Percentiles rank a stretch among this genome's conserved stretches.
Conservation (phyloP, 2,888 invertebrate genomes). For the Metalampra italica region DNA sequence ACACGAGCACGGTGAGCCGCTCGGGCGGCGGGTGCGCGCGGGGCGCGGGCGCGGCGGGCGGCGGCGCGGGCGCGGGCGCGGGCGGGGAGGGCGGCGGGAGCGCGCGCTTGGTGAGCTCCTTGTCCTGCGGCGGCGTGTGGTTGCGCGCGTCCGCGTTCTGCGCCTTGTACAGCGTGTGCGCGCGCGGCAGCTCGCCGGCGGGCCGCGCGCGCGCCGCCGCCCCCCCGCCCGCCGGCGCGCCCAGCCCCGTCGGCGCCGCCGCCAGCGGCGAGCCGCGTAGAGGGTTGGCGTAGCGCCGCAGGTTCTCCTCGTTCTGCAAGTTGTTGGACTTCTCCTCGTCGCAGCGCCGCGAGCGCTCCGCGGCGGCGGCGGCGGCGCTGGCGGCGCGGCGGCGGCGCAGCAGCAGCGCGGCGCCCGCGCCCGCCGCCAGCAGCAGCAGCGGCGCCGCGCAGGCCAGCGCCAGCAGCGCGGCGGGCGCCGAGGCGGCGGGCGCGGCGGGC, state of each 20-base stretch:
- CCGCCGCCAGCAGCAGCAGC: constrained; percentile 24
- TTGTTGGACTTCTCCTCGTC: constrained; percentile 95
- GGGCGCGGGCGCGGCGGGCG: constrained; percentile 11
- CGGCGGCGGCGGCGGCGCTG: constrained; percentile 61
- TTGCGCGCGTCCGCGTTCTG: constrained; percentile 91
- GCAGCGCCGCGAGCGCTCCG: constrained; percentile 80
- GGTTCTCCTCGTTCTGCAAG: constrained; percentile 93
- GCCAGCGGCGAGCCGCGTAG: constrained; percentile 79
- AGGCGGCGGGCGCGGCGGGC: constrained; percentile 43
- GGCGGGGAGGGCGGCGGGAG: constrained; percentile 46
- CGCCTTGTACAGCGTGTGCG: constrained; percentile 88
- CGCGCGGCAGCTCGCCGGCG: constrained; percentile 71
- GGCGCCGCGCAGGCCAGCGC: constrained; percentile 76
- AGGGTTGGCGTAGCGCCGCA: constrained; percentile 89
- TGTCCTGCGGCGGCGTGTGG: constrained; percentile 86
- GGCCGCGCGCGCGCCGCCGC: constrained; percentile 57
- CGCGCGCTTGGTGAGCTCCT: constrained; percentile 88
- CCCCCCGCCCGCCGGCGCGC: constrained; percentile 56
- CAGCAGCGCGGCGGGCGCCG: constrained; percentile 77
- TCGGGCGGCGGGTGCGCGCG: neutral
- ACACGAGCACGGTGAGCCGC: neutral
- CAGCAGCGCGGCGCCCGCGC: constrained; percentile 28
- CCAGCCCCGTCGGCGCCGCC: constrained; percentile 51
- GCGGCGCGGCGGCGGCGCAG: constrained; percentile 22
- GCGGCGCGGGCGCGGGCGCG: constrained; percentile 15